Base-by-base conservation (phyloP, 2,888 invertebrate species). In the Oscheius sp. region DNA sequence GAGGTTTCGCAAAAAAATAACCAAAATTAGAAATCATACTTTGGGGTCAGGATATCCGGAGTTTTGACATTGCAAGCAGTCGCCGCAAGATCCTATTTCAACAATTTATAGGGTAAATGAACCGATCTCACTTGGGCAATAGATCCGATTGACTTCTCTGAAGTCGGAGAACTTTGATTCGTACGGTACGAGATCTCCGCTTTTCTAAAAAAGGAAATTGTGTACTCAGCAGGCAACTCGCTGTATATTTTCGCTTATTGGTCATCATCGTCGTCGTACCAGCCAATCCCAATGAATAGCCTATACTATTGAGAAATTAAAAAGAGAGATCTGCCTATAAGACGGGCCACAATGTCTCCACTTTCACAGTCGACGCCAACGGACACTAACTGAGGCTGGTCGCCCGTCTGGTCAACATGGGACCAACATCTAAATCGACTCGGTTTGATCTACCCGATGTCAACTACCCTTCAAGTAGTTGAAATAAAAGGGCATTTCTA, bases 21-120 rank as follows among this genome's bases (percentile, higher is more conserved):
- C 9, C 9, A 35, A 35, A 35, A 35, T n/a, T n/a, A 55, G 13
- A 25, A 21, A 23, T 7, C 21, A 2, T 61, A 72, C 66, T 74
- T 87, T 87, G n/a, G 87, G 86, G 61, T 87, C 82, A n/a, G 79
- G 79, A 72, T 87, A 87, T 13, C 87, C 87, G 7, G 83, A 84
- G 64, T 84, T 82, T 66, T 76, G 70, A 55, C 87, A 87, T 16
- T 55, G 45, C 13, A 87, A 70, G 0, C 61, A 27, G 23, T 72
- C 69, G 0, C 76, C 29, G 25, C 83, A 82, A 1, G 73, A 35
- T 0, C 74, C 82, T 82, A 61, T 59, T 78, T 35, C 13, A 43
- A 43, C 18, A 12, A 66, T 1, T 43, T 25, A 45, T 2, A 49
- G 49, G 16, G 49, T 16, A 55, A 55, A 23, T 13, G 25, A 23